A percentile compares a stretch with the other conserved stretches of the same genome.
phyloP scores from a whole-genome alignment of 2,797 vertebrate genomes.

The Gallinago stenura region DNA sequence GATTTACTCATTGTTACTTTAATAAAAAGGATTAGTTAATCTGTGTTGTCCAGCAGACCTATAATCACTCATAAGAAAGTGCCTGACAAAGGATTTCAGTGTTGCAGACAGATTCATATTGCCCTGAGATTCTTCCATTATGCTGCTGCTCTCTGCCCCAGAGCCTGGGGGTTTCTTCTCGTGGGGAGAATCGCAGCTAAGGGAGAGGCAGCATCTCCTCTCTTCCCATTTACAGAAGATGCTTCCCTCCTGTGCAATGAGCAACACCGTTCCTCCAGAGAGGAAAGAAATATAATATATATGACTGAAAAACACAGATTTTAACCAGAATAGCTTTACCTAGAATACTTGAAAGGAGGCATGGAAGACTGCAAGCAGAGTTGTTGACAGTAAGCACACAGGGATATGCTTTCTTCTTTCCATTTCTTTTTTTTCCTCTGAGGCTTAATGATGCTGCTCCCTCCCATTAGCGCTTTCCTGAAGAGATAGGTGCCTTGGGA shows the following conservation, averaged over 20 bases:
- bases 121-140: background rate
- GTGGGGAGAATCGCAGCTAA: background rate
- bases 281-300: background rate
- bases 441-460: background rate
- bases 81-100: background rate
- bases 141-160: background rate
- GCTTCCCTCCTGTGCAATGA: background rate
- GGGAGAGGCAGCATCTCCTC: background rate
- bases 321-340: background rate
- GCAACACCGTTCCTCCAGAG: background rate
- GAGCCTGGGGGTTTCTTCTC: background rate
- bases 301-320: background rate
- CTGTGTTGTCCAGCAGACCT: background rate
- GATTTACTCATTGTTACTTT: background rate
- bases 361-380: background rate
- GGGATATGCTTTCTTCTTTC: background rate
- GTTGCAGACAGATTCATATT: background rate
- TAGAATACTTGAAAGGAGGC: background rate
- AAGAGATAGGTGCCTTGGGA: background rate
- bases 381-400: background rate
- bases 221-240: background rate
- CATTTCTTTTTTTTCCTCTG: background rate
- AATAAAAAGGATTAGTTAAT: background rate
- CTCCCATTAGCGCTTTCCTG: background rate
- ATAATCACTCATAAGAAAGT: background rate